Base-by-base conservation (phyloP, 2,888 invertebrate genomes). In the Allophyes oxyacanthae region DNA sequence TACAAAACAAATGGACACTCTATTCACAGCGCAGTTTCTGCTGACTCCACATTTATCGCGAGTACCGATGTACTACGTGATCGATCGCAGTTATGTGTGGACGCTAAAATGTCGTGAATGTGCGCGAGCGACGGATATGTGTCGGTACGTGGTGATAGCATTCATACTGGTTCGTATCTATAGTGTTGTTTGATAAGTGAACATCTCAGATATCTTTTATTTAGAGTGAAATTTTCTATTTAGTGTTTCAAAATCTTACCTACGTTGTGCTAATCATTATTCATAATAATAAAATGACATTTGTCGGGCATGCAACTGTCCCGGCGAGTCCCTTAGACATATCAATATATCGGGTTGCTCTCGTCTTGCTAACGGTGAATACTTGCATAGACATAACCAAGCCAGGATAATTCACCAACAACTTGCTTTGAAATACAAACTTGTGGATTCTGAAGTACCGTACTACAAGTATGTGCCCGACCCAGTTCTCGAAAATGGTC, bases 81-180 rank as follows among this genome's bases (percentile, higher is more conserved):
- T 72, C 49, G 56, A 63, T 65, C 53, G 56, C 70, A 71, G 66
- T 73, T 63, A 42, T 54, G 40, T 38, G 57, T 61, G 64, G 69
- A 72, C 71, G 67, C 72, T 78, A 86, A 84, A 81, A 91, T 91
- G 90, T 82, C 74, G 79, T 79, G 75, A 78, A 54, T 67, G 78
- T 71, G 71, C 60, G 66, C 72, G 67, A 66, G 68, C 77, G 60
- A 25, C 72, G 72, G 73, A 86, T 82, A 91, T 91, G 91, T 79
- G 73, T 80, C 84, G 78, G 77, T 85, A 84, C 85, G 87, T 88
- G 87, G 83, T 75, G 81, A 80, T 87, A 69, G 72, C 78, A 56
- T 63, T 84, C 32, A 70, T 86, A 42, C 68, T 86, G 90, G 91
- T 92, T 85, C 70, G 91, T 91, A 87, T 84, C 67, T 58, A 56